Percentiles rank a stretch among this genome's conserved stretches.
Conservation (phyloP, 35 echinoderm and acorn worm genomes). For the Apostichopus japonicus region DNA sequence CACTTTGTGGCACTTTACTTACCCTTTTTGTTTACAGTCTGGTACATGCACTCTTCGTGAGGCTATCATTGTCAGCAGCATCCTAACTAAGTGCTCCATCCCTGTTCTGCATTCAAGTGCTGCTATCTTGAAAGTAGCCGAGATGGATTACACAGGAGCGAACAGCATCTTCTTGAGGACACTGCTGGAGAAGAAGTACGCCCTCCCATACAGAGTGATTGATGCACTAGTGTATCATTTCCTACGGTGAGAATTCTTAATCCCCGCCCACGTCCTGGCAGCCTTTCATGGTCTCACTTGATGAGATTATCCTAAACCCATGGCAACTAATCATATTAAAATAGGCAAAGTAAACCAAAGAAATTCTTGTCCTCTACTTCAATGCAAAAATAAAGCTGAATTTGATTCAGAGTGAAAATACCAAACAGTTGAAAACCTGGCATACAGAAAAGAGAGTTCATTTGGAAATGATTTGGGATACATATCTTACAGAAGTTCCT, state of each 20-base stretch:
- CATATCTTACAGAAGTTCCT: too few relatives aligned
- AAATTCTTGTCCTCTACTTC: too few relatives aligned
- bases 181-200: slow-evolving; percentile 96
- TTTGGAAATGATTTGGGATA: too few relatives aligned
- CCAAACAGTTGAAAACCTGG: too few relatives aligned
- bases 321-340: too few relatives aligned
- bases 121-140: slow-evolving; percentile 92
- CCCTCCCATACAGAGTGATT: slow-evolving; percentile 89
- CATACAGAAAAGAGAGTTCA: too few relatives aligned
- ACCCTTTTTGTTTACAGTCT: neutral
- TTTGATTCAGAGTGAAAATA: too few relatives aligned
- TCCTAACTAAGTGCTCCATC: slow-evolving; percentile 86
- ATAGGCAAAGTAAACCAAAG: too few relatives aligned
- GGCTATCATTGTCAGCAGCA: slow-evolving; percentile 88
- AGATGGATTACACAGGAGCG: slow-evolving; percentile 98
- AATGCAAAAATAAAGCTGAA: too few relatives aligned
- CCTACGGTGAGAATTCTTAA: slow-evolving; percentile 75
- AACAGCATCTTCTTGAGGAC: slow-evolving; percentile 98
- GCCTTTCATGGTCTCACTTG: too few relatives aligned
- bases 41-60: slow-evolving; percentile 79
- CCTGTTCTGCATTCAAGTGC: slow-evolving; percentile 93
- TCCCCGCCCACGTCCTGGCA: too few relatives aligned
- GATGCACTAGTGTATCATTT: slow-evolving; percentile 98
- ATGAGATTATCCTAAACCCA: too few relatives aligned
- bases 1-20: neutral